Conservation (phyloP, 2,113 vertebrate species). For the Cyanoramphus novaezelandiae region DNA sequence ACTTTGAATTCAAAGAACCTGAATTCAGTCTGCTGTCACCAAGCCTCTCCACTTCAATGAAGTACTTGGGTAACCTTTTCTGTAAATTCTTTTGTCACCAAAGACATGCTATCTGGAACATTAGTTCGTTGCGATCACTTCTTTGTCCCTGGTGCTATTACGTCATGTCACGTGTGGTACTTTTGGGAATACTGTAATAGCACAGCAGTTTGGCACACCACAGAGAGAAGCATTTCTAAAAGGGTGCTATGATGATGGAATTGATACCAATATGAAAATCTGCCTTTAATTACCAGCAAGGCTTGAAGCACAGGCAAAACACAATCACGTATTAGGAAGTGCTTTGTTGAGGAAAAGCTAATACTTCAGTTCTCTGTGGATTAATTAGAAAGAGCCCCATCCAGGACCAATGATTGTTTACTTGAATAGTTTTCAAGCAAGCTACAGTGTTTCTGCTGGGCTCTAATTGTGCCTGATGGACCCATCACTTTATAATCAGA, state of each 20-base stretch:
- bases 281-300: background rate
- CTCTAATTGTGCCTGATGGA: slow-evolving; percentile 91
- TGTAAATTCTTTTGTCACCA: background rate
- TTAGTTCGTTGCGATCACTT: background rate
- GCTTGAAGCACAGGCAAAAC: background rate
- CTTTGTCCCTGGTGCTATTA: background rate
- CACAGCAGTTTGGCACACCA: background rate
- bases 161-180: background rate
- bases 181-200: background rate
- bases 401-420: slow-evolving; percentile 84
- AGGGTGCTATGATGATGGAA: background rate
- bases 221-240: background rate
- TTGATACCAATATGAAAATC: background rate
- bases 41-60: background rate
- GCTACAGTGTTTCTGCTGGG: slow-evolving; percentile 80
- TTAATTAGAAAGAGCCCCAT: slow-evolving; percentile 81
- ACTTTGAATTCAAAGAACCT: background rate
- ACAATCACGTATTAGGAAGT: background rate
- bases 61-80: background rate
- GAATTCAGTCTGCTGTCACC: background rate
- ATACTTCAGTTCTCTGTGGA: slow-evolving; percentile 71
- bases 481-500: slow-evolving; percentile 82
- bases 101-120: background rate
- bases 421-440: slow-evolving; percentile 80
- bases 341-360: background rate